A percentile compares a stretch with the other conserved stretches of the same genome.
These are phyloP conservation scores for Actinia tenebrosa DNA, from an alignment of 64 coral and sea anemone genomes.

Conservation along the genomic window DNA sequence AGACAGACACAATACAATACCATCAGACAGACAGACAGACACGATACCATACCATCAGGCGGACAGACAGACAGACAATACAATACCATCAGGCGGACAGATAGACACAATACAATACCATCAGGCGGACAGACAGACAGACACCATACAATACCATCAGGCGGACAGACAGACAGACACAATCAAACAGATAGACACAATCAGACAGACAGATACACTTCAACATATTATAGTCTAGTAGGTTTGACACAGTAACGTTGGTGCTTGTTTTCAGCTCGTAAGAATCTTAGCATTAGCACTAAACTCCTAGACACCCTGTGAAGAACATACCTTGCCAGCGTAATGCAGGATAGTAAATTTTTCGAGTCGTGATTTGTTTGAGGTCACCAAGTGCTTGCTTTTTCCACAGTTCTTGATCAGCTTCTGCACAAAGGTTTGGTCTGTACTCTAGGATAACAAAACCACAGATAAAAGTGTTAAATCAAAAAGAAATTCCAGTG, in stretches of 20 bases:
- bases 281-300: no score
- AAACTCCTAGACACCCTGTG: no score
- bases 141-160: no score
- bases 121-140: no score
- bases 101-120: no score
- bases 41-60: background rate
- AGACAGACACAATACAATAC: background rate
- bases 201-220: no score
- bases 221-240: no score
- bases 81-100: no score
- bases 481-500: background rate
- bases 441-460: conserved; percentile 56
- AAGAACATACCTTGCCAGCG: conserved; percentile 64
- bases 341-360: conserved; percentile 73
- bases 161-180: no score
- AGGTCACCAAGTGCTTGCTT: conserved; percentile 46
- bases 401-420: conserved; percentile 66
- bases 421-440: conserved; percentile 83
- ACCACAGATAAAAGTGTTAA: background rate
- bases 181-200: no score
- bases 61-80: background rate
- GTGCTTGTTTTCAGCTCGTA: no score
- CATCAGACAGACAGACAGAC: background rate
- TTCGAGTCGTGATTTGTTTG: conserved; percentile 46
- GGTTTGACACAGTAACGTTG: no score